phyloP scores from a whole-genome alignment of 2,888 invertebrate species.

The Danaus chrysippus region DNA sequence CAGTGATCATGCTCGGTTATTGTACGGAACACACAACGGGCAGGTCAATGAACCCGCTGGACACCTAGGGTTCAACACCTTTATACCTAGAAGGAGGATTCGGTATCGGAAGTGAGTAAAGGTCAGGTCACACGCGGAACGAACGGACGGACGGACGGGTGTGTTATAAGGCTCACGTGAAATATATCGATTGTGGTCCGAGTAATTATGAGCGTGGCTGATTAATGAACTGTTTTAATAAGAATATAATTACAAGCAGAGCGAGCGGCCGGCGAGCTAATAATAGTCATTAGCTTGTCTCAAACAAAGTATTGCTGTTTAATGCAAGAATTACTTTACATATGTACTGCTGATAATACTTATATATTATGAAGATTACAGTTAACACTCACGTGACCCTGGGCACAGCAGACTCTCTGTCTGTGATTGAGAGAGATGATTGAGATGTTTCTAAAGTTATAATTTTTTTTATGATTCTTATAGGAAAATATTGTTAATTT shows the following conservation, averaged over 20 bases:
- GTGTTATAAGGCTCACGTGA: conserved; percentile 11
- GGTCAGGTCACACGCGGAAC: background rate
- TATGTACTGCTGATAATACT: too few species aligned
- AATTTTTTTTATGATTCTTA: background rate
- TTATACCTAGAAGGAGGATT: too few species aligned
- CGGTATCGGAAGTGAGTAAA: too few species aligned
- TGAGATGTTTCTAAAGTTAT: background rate
- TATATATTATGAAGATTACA: too few species aligned
- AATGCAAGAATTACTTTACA: background rate
- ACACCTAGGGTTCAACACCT: too few species aligned
- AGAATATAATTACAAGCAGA: conserved; percentile 14
- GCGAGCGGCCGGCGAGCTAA: background rate
- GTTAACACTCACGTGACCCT: too few species aligned
- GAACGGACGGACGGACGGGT: background rate
- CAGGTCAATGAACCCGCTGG: background rate
- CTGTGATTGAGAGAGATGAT: too few species aligned
- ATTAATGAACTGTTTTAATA: conserved; percentile 15
- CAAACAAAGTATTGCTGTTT: background rate
- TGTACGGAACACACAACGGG: background rate
- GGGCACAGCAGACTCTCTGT: too few species aligned
- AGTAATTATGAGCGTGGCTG: conserved; percentile 14
- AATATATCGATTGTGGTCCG: conserved; percentile 1
- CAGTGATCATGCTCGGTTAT: conserved; percentile 28
- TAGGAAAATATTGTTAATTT: too few species aligned
- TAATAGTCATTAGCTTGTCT: background rate